phyloP scores from a whole-genome alignment of 1,140 invertebrate genomes.

The Pogonomyrmex barbatus region DNA sequence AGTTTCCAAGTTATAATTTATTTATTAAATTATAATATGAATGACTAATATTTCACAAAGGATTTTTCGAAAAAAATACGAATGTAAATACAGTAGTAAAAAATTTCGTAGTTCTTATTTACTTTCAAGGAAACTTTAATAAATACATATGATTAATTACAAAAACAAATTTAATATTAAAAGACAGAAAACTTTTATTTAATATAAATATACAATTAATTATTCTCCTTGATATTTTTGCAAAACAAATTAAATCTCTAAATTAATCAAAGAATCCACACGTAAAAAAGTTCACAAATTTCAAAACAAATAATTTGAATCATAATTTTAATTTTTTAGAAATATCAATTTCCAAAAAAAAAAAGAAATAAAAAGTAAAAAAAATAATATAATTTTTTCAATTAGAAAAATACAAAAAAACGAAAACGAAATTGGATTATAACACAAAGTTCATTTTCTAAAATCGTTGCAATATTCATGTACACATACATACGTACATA shows the following conservation, averaged over 20 bases:
- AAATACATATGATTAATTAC: not conserved
- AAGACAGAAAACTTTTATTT: not conserved
- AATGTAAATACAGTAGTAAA: not conserved
- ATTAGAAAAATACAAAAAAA: no score
- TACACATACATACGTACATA: not conserved
- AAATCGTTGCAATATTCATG: not conserved
- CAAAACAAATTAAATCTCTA: not conserved
- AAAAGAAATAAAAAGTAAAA: not conserved
- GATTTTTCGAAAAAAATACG: not conserved
- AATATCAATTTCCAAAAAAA: not conserved
- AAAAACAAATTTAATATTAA: constrained; percentile 1
- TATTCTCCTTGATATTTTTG: not conserved
- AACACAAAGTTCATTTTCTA: not conserved
- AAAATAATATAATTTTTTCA: no score
- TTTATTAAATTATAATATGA: not conserved
- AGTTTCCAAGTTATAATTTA: not conserved
- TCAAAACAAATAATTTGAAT: not conserved
- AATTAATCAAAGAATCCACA: not conserved
- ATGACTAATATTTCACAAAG: not conserved
- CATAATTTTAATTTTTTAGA: not conserved
- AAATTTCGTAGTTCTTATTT: not conserved
- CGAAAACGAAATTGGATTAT: no score
- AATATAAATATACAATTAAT: not conserved
- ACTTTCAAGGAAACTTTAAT: constrained; percentile 1
- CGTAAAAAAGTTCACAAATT: not conserved